These are phyloP conservation scores for Oriolus oriolus DNA, from an alignment of 2,113 vertebrate genomes.

Conservation along the genomic window DNA sequence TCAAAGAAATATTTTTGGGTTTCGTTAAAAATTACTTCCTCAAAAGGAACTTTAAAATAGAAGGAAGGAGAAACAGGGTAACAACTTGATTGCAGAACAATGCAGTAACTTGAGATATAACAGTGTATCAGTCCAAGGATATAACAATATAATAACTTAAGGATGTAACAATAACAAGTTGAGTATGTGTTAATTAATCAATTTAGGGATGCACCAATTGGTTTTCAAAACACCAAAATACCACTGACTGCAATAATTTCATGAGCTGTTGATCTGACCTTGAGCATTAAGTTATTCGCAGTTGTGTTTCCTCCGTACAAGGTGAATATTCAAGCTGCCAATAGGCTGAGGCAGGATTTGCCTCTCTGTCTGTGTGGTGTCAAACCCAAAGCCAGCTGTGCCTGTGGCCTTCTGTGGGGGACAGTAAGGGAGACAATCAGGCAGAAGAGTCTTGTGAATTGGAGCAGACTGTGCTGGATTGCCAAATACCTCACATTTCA, in stretches of 20 bases:
- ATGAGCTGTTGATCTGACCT: background rate
- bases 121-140: background rate
- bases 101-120: background rate
- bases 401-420: background rate
- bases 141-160: background rate
- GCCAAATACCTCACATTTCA: background rate
- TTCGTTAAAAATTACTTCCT: background rate
- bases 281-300: background rate
- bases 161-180: background rate
- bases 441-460: background rate
- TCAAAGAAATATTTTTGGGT: background rate
- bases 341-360: background rate
- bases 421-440: background rate
- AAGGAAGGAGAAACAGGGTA: background rate
- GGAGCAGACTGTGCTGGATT: background rate
- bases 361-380: background rate
- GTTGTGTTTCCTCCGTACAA: background rate
- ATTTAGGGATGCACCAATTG: too few relatives aligned
- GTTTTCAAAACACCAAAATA: background rate
- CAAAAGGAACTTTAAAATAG: background rate
- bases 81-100: background rate
- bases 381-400: background rate
- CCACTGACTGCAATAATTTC: background rate
- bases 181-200: background rate
- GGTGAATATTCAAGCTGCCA: background rate